These are phyloP conservation scores for Cyanoliseus patagonus DNA, from an alignment of 2,113 vertebrate species.

Conservation along the genomic window DNA sequence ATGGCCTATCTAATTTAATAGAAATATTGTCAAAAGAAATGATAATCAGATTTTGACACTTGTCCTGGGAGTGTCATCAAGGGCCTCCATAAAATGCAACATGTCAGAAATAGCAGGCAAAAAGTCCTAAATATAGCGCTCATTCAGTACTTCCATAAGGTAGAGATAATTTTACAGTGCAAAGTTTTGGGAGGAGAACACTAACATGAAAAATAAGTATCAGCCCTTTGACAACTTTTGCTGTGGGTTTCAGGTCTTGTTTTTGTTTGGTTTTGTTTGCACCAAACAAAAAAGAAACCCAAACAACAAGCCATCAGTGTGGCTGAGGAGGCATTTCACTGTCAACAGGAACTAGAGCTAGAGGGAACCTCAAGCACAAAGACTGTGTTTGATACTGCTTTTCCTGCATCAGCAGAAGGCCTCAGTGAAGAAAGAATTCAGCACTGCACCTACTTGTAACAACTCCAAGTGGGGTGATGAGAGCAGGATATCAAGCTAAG, in stretches of 20 bases:
- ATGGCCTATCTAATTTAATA: slow-evolving; percentile 35
- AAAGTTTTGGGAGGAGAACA: neutral
- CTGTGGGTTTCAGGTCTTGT: neutral
- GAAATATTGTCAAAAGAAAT: slow-evolving; percentile 60
- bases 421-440: neutral
- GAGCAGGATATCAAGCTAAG: neutral
- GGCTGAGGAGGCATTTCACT: neutral
- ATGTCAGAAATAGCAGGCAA: neutral
- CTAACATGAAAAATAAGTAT: neutral
- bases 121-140: neutral
- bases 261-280: neutral
- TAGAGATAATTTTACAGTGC: neutral
- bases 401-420: neutral
- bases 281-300: neutral
- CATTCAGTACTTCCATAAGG: neutral
- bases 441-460: neutral
- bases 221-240: neutral
- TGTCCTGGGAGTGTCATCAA: slow-evolving; percentile 38
- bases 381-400: neutral
- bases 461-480: neutral
- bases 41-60: slow-evolving; percentile 45
- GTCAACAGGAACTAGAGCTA: neutral
- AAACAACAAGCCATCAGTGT: neutral
- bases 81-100: neutral
- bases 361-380: neutral